Conservation (phyloP, 1,140 invertebrate genomes). For the Periplaneta americana region DNA sequence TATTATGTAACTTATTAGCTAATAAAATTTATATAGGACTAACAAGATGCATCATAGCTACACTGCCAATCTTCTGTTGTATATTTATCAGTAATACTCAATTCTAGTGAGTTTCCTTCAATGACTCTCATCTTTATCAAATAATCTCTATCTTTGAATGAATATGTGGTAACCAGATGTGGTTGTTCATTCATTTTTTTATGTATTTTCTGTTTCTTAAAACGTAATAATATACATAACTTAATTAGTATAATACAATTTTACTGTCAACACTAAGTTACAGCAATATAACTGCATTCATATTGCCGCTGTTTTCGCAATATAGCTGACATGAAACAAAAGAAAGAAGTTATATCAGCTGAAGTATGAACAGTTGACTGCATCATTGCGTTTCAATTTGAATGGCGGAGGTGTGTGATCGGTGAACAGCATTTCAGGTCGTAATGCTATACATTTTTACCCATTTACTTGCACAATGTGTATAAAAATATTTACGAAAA, state of each 20-base stretch:
- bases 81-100: slow-evolving; percentile 43
- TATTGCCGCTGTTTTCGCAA: too few relatives aligned
- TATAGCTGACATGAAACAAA: too few relatives aligned
- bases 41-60: slow-evolving; percentile 43
- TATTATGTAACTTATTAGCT: too few relatives aligned
- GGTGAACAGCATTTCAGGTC: neutral
- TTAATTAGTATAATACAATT: too few relatives aligned
- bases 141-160: slow-evolving; percentile 41
- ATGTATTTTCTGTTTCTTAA: too few relatives aligned
- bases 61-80: slow-evolving; percentile 46
- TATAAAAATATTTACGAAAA: neutral
- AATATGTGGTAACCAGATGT: slow-evolving; percentile 39
- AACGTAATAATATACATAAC: too few relatives aligned
- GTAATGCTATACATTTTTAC: neutral
- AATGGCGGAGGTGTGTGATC: neutral
- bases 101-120: slow-evolving; percentile 33
- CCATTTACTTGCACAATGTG: neutral
- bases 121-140: slow-evolving; percentile 39
- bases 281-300: too few relatives aligned
- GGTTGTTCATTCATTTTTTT: slow-evolving; percentile 19
- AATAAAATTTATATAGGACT: slow-evolving; percentile 13
- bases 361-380: neutral
- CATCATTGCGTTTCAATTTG: neutral
- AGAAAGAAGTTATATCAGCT: too few relatives aligned
- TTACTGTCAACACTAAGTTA: too few relatives aligned